A percentile compares a stretch with the other conserved stretches of the same genome.
These are phyloP conservation scores for Blastobasis adustella DNA, from an alignment of 2,888 invertebrate species.

Conservation along the genomic window DNA sequence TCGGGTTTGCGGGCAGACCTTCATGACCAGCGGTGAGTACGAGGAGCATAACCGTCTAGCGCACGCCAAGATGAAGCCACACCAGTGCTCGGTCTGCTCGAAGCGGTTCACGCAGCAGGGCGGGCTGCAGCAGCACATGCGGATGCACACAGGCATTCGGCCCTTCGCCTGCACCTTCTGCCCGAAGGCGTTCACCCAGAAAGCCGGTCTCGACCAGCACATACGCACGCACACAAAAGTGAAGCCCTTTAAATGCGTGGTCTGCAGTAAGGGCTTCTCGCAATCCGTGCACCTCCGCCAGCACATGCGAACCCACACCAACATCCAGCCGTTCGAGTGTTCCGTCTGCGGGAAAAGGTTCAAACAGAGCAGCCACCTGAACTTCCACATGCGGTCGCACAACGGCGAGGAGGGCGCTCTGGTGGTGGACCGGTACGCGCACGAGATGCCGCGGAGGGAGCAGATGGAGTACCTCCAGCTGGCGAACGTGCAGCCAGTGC, in stretches of 20 bases:
- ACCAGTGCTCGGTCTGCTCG: slow-evolving; percentile 55
- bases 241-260: slow-evolving; percentile 63
- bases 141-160: slow-evolving; percentile 61
- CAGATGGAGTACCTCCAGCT: slow-evolving; percentile 48
- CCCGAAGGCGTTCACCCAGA: slow-evolving; percentile 63
- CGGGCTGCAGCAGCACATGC: slow-evolving; percentile 64
- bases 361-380: slow-evolving; percentile 66
- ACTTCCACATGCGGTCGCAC: slow-evolving; percentile 65
- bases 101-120: slow-evolving; percentile 66
- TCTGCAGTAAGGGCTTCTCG: slow-evolving; percentile 62
- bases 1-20: slow-evolving; percentile 45
- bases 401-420: slow-evolving; percentile 31
- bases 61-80: slow-evolving; percentile 59
- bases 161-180: slow-evolving; percentile 62
- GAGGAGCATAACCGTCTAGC: slow-evolving; percentile 55
- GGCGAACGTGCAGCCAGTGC: slow-evolving; percentile 49
- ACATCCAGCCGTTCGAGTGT: slow-evolving; percentile 66
- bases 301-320: slow-evolving; percentile 69
- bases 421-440: slow-evolving; percentile 36
- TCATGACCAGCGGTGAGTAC: slow-evolving; percentile 40
- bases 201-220: slow-evolving; percentile 65
- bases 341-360: slow-evolving; percentile 53
- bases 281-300: slow-evolving; percentile 66
- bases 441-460: slow-evolving; percentile 28
- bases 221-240: slow-evolving; percentile 65